Base-by-base conservation (phyloP, 2,113 vertebrate genomes). In the Tauraco erythrolophus region DNA sequence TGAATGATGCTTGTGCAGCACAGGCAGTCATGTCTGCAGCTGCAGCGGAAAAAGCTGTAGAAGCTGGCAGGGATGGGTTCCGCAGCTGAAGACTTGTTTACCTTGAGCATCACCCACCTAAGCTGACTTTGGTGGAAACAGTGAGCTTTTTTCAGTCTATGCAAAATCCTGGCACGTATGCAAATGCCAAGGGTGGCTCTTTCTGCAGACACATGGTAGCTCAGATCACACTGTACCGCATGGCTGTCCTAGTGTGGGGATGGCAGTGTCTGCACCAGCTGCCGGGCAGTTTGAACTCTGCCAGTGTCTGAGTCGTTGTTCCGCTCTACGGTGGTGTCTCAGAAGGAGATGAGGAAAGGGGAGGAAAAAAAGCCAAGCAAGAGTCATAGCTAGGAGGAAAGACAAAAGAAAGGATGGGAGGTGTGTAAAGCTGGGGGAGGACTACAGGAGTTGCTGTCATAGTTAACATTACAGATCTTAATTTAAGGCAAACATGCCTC, bases 161-260 rank as follows among this genome's bases (percentile, higher is more conserved):
- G 31, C 66, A 51, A 91, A 18, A 1, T 1, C 48, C 24, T 21
- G 77, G 70, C n/a, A 5, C 0, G 1, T 35, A 7, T 7, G 58
- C 30, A 7, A 30, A 24, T 56, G 48, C 1, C 1, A 3, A 7
- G 18, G 3, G 45, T 33, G 39, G 25, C 31, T 6, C 7, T 10
- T 24, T 3, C 14, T 23, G 68, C 37, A 23, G 71, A 33, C 9
- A 6, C 4, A 2, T 7, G 5, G 33, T 0, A 30, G 60, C 37
- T 27, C 39, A 23, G 43, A 3, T 23, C 7, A 14, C 25, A 1
- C 18, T 0, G 18, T 7, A 1, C 16, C n/a, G 60, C 2, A 1
- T 51, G 28, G 74, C 53, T 43, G n/a, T 28, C 22, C 25, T 11
- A 8, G 68, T 4, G 33, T 4, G 2, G 35, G 14, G 46, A 33